Base-by-base conservation (phyloP, 2,888 invertebrate genomes). In the Leucoma salicis region DNA sequence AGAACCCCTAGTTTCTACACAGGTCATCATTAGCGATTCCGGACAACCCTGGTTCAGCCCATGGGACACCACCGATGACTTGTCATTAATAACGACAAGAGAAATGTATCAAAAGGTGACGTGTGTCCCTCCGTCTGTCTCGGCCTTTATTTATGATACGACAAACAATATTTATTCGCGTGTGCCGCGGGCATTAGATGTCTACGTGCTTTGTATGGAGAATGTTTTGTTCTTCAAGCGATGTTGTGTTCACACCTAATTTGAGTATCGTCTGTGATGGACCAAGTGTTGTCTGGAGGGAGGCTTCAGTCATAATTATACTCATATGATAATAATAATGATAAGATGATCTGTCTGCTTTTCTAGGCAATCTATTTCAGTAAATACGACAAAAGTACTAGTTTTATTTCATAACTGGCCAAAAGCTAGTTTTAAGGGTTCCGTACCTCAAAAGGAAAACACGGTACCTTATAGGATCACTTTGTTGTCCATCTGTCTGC, bases 61-160 rank as follows among this genome's bases (percentile, higher is more conserved):
- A 62, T 75, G 84, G 84, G 85, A 84, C 76, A 73, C 74, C 84
- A 76, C 90, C 90, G 90, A 90, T 90, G 90, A 90, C 89, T 89
- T 82, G 88, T 89, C 90, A 90, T 90, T 90, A 90, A 90, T 90
- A 90, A 90, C 87, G 88, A 90, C 90, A 86, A 85, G 74, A 81
- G 86, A 84, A 88, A 90, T 89, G 89, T 90, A 89, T 90, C 90
- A 90, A 87, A 86, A 86, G 85, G 87, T 88, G 88, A 87, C 86
- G 80, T 70, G 80, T 82, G 85, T 84, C 87, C 84, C 84, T 81
- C 69, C 74, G 85, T 78, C 82, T 84, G 87, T 82, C 85, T 70
- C 80, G 69, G 72, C 73, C 77, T 71, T 86, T 87, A 87, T 88
- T 89, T 89, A 88, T 87, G 85, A 82, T 83, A 71, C 79, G 68